Evolutionary conservation across 2,888 invertebrate genomes (phyloP), one percentile per base, ranked within the genome.

Genomic region (Alentia gelatinosa): DNA sequence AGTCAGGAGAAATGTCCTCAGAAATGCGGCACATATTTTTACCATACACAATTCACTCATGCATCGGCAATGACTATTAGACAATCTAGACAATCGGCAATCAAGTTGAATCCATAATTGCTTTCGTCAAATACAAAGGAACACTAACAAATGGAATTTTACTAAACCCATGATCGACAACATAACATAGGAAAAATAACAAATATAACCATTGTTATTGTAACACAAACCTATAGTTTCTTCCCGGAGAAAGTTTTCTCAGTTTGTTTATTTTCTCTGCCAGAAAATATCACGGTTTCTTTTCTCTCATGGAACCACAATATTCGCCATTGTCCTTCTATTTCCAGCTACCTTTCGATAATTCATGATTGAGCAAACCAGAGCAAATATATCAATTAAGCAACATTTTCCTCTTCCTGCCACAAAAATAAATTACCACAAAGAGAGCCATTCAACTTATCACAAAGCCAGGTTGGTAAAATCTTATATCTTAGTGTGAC

Each of bases 261-360:
- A n/a, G n/a, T n/a, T n/a, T n/a, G n/a, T n/a, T n/a, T n/a, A n/a
- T n/a, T n/a, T n/a, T n/a, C 12, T 68, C 33, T 30, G 26, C 12
- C 68, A 68, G 30, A 30, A 12, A 30, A 68, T 68, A 68, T 68
- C 68, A 68, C 33, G 12, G n/a, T 26, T 63, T 63, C 63, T 68
- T 68, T n/a, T n/a, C n/a, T 56, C 9, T 19, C 5, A 56, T n/a
- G n/a, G 1, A 56, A 9, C n/a, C 30, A 68, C 68, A 68, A 68
- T 68, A 68, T 68, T 15, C 68, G 68, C 68, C 68, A 68, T 30
- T 30, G n/a, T 68, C 68, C 68, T 68, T 68, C 68, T 56, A n/a
- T n/a, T n/a, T n/a, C n/a, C n/a, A n/a, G n/a, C n/a, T n/a, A n/a
- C n/a, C n/a, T n/a, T n/a, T 7, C 47, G 15, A 42, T 42, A 42